Conservation (phyloP, 2,113 vertebrate genomes). For the Origma solitaria region DNA sequence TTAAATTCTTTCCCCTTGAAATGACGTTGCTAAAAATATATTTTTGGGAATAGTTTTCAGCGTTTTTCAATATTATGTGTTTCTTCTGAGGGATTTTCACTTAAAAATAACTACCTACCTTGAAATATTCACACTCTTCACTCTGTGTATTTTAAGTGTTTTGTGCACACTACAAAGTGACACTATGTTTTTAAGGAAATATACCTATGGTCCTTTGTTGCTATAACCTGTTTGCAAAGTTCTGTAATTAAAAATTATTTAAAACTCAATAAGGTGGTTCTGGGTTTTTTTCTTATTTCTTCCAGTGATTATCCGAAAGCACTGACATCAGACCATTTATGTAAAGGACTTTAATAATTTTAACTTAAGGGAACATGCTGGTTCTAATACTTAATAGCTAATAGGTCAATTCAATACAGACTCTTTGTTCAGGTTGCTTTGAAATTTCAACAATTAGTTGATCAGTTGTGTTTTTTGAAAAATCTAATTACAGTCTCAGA, state of each 20-base stretch:
- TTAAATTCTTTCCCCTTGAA: neutral
- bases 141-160: neutral
- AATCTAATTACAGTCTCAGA: neutral
- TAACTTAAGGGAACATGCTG: neutral
- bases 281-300: neutral
- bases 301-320: neutral
- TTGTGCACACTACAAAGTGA: neutral
- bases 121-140: neutral
- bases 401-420: neutral
- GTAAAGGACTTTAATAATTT: neutral
- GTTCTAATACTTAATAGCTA: neutral
- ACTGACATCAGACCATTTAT: neutral
- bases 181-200: neutral
- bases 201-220: neutral
- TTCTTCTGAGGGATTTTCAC: neutral
- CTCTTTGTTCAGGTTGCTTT: neutral
- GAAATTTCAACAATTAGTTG: neutral
- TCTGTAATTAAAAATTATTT: neutral
- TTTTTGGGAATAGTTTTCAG: neutral
- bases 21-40: neutral
- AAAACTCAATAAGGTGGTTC: neutral
- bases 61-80: neutral
- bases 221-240: neutral
- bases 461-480: neutral
- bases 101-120: neutral